Base-by-base conservation (phyloP, 1,140 invertebrate genomes). In the Dendroctonus valens region DNA sequence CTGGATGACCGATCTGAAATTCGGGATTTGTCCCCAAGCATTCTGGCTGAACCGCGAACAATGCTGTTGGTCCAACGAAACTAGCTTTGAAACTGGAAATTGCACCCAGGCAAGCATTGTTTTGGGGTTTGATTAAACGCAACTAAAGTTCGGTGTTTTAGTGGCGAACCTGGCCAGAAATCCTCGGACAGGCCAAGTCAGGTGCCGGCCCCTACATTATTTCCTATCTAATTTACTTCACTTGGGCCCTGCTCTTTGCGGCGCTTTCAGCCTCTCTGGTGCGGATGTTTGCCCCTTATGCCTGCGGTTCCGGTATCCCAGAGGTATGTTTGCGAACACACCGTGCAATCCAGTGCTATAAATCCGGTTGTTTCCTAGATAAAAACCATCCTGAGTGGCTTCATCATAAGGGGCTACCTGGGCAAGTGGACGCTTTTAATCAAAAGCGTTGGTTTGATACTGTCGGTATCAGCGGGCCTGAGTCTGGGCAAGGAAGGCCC, bases 31-130 rank as follows among this genome's bases (percentile, higher is more conserved):
- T 82, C 91, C 94, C 0, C 89, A 96, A 78, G 95, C 95, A 0
- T 99, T 99, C 83, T 99, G 97, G 96, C 85, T 99, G 48, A 99
- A 99, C 80, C 86, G 92, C 69, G 97, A 99, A 78, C 97, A 99
- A 76, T 99, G 98, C 78, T 99, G 98, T 81, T 99, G 97, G 96
- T 94, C 91, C n/a, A 96, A 97, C 77, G 93, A 97, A 75, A 96
- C 94, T 7, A 91, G 89, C 8, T 96, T 95, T 73, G 93, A 96
- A 76, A 87, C 88, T 70, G 89, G 91, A 58, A 94, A 94, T 77
- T 96, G 93, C 75, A 89, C 91, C 46, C 89, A 93, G 84, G 92
- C 94, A 76, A 60, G 42, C 57, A 55, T 26, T 1, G 26, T 3
- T 26, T 2, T 26, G 3, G 1, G 26, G 26, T 26, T 26, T 26